Conservation (phyloP, 2,888 invertebrate genomes). For the Drosophila recens region DNA sequence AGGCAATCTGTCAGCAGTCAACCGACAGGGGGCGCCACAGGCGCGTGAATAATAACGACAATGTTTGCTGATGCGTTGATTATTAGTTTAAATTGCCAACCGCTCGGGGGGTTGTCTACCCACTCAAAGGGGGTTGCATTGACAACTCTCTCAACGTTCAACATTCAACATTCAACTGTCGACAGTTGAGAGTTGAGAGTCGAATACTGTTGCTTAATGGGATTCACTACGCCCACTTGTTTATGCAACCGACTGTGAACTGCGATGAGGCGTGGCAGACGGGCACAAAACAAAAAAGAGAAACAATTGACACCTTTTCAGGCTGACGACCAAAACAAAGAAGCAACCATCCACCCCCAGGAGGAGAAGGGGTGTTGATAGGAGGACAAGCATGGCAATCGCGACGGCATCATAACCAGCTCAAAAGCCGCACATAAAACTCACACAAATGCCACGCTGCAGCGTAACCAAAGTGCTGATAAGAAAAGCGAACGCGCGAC, state of each 20-base stretch:
- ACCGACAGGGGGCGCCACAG: slow-evolving; percentile 57
- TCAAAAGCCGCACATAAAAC: slow-evolving; percentile 77
- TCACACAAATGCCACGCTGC: slow-evolving; percentile 79
- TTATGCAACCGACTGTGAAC: slow-evolving; percentile 81
- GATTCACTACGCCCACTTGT: slow-evolving; percentile 84
- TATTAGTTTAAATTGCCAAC: slow-evolving; percentile 83
- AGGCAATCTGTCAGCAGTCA: slow-evolving; percentile 67
- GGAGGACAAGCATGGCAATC: slow-evolving; percentile 48
- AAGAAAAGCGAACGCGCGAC: slow-evolving; percentile 64
- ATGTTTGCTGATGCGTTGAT: slow-evolving; percentile 84
- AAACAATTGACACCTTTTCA: slow-evolving; percentile 76
- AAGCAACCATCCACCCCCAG: slow-evolving; percentile 37
- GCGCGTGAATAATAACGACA: slow-evolving; percentile 78
- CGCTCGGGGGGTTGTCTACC: slow-evolving; percentile 53
- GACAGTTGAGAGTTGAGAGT: slow-evolving; percentile 19
- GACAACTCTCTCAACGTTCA: not conserved
- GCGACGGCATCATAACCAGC: slow-evolving; percentile 75
- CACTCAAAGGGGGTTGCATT: slow-evolving; percentile 14
- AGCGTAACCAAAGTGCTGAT: slow-evolving; percentile 74
- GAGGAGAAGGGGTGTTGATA: not conserved
- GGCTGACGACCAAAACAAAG: slow-evolving; percentile 62
- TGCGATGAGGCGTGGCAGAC: slow-evolving; percentile 64
- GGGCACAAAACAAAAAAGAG: slow-evolving; percentile 3
- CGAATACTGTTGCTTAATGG: slow-evolving; percentile 56
- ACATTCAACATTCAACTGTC: slow-evolving; percentile 1